Evolutionary conservation across 2,797 vertebrate genomes (phyloP).

Genomic region (Picus viridis): DNA sequence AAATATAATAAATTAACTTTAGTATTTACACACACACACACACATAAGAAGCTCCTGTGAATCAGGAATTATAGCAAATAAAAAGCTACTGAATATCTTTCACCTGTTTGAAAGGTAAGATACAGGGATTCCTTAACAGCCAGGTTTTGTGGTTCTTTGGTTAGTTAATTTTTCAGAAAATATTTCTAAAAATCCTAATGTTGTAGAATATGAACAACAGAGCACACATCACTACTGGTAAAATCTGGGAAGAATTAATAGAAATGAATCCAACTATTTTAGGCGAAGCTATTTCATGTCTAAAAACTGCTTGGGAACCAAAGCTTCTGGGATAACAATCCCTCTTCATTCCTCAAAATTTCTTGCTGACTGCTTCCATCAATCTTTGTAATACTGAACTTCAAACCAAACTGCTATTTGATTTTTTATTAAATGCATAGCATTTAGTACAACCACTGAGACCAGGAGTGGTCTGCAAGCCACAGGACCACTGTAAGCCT

Average conservation of each 20-base stretch:
- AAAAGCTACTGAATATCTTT: not conserved
- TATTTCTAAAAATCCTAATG: not conserved
- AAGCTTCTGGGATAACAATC: not conserved
- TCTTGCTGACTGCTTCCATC: not conserved
- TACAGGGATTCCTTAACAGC: not conserved
- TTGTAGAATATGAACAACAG: not conserved
- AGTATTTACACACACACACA: not conserved
- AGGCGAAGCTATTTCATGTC: not conserved
- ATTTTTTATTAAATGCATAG: not conserved
- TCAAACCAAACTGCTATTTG: not conserved
- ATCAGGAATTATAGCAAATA: not conserved
- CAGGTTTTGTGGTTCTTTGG: not conserved
- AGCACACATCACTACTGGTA: not conserved
- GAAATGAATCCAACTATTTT: not conserved
- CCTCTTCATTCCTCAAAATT: not conserved
- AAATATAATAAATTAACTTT: not conserved
- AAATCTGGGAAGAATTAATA: not conserved
- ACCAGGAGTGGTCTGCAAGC: not conserved
- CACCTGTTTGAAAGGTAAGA: not conserved
- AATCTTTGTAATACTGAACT: not conserved
- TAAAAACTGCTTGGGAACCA: not conserved
- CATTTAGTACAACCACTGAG: not conserved
- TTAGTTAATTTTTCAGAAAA: rapidly evolving
- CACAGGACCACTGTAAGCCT: not conserved
- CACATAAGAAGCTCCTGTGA: not conserved